Evolutionary conservation across 2,113 vertebrate species (phyloP).

Genomic region (Lagopus leucura): DNA sequence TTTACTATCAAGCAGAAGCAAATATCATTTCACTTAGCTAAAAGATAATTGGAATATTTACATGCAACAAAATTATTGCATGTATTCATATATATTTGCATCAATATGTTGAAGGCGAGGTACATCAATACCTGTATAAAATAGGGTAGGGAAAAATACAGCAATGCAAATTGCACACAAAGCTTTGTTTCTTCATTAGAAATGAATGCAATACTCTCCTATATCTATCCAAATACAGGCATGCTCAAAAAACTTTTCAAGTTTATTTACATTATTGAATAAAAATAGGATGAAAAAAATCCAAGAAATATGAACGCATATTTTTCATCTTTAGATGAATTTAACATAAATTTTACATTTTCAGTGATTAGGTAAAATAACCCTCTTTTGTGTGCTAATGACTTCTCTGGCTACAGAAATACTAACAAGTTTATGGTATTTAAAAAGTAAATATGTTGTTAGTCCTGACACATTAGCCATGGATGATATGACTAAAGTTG

Average conservation of each 20-base stretch:
- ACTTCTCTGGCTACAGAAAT: neutral
- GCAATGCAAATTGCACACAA: neutral
- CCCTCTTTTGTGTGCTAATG: accelerated
- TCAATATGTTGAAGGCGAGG: neutral
- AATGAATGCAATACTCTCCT: neutral
- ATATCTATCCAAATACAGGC: neutral
- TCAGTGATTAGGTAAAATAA: neutral
- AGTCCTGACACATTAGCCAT: neutral
- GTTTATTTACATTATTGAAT: neutral
- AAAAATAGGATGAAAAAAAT: neutral
- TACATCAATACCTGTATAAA: neutral
- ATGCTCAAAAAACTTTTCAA: neutral
- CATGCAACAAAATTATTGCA: neutral
- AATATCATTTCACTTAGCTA: neutral
- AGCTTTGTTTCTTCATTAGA: neutral
- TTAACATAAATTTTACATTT: neutral
- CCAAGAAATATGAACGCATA: neutral
- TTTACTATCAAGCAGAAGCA: neutral
- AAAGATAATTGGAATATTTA: neutral
- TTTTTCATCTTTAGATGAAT: neutral
- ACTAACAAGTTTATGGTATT: neutral
- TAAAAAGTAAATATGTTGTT: neutral
- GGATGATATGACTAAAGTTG: neutral
- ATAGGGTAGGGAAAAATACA: neutral
- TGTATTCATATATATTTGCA: neutral